These are phyloP conservation scores for Vimba vimba DNA, from an alignment of 2,113 vertebrate species.

Conservation along the genomic window DNA sequence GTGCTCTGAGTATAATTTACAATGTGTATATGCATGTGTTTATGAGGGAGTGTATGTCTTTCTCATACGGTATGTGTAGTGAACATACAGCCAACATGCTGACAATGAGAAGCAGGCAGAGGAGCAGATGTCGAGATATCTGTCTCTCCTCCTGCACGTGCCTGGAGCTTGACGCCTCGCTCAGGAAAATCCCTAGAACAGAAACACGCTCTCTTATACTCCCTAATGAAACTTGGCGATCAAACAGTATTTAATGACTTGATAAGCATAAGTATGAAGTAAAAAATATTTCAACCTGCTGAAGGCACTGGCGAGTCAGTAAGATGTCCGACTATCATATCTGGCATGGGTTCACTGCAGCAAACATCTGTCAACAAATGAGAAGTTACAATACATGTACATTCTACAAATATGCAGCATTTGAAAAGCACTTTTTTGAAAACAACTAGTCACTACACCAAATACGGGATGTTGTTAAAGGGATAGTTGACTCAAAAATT, in stretches of 20 bases:
- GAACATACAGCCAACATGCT: slow-evolving; percentile 88
- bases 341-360: slow-evolving; percentile 66
- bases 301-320: slow-evolving; percentile 72
- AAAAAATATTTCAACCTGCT: slow-evolving; percentile 70
- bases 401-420: slow-evolving; percentile 1
- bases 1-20: not conserved
- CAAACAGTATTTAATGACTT: not conserved
- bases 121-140: slow-evolving; percentile 87
- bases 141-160: slow-evolving; percentile 85
- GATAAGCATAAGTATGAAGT: not conserved
- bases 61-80: not conserved
- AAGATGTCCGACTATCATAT: slow-evolving; percentile 69
- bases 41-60: not conserved
- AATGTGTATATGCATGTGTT: not conserved
- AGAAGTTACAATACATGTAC: slow-evolving; percentile 8
- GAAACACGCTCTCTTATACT: slow-evolving; percentile 6
- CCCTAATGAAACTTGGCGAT: not conserved
- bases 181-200: slow-evolving; percentile 15
- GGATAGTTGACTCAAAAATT: not conserved
- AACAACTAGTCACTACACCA: not conserved
- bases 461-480: not conserved
- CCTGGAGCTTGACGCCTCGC: slow-evolving; percentile 72
- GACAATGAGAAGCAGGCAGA: slow-evolving; percentile 91
- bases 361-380: slow-evolving; percentile 65
- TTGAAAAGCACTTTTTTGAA: not conserved